Evolutionary conservation across 2,888 invertebrate species (phyloP).

Genomic region (Lasioglossum lativentre): DNA sequence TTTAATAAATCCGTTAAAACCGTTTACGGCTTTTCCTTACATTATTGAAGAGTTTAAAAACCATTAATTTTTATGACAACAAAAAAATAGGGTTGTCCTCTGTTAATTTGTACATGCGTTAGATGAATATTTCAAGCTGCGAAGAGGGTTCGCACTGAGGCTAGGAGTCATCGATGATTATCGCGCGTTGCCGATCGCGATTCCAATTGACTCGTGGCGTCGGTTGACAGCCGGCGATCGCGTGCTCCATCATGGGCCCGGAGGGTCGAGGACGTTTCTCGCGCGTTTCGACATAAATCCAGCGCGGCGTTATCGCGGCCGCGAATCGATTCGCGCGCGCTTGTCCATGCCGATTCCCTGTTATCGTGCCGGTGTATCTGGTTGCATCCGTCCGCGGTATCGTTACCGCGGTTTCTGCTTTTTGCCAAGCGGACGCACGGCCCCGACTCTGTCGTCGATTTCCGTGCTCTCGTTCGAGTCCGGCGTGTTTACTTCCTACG

Average conservation of each 20-base stretch:
- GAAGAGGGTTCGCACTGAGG: background rate
- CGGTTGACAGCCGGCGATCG: slow-evolving; percentile 24
- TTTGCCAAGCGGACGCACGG: slow-evolving; percentile 8
- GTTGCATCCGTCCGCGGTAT: slow-evolving; percentile 35
- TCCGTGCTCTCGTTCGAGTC: slow-evolving; percentile 56
- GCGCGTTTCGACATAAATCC: slow-evolving; percentile 32
- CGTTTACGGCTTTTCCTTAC: no score
- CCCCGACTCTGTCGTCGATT: slow-evolving; percentile 43
- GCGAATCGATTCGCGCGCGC: slow-evolving; percentile 27
- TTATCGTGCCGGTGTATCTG: slow-evolving; percentile 43
- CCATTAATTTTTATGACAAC: no score
- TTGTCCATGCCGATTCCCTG: slow-evolving; percentile 34
- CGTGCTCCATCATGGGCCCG: slow-evolving; percentile 7
- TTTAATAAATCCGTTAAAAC: no score
- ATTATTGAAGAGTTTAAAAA: background rate
- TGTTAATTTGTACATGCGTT: background rate
- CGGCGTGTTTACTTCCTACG: slow-evolving; percentile 67
- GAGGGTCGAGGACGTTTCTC: slow-evolving; percentile 18
- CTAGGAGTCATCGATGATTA: background rate
- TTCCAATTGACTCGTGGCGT: slow-evolving; percentile 64
- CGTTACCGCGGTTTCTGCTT: slow-evolving; percentile 40
- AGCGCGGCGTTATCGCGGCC: slow-evolving; percentile 32
- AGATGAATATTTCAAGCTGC: background rate
- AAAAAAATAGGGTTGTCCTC: no score
- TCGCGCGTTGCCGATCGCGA: slow-evolving; percentile 45